Conservation (phyloP, 1,140 invertebrate species). For the Cryptotermes secundus region DNA sequence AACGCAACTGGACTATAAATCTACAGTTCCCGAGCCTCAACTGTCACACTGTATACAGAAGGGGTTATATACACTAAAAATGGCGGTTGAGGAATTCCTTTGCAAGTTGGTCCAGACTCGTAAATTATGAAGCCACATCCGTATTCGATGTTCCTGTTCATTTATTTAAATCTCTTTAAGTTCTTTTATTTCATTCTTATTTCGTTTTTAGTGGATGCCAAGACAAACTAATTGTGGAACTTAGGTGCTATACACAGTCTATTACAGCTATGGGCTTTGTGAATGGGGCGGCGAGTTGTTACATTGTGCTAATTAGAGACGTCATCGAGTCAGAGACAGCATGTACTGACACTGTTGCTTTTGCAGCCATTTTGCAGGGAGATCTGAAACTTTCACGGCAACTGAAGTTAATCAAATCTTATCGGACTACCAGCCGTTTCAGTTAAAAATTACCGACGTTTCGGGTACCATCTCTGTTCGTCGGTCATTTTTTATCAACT, state of each 20-base stretch:
- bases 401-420: too few species aligned
- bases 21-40: neutral
- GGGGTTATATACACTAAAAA: neutral
- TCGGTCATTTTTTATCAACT: too few species aligned
- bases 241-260: neutral
- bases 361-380: too few species aligned
- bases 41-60: constrained; percentile 15
- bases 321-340: neutral
- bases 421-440: too few species aligned
- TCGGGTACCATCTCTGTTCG: too few species aligned
- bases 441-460: too few species aligned
- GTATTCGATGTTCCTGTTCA: neutral
- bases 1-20: neutral
- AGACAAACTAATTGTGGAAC: constrained; percentile 12
- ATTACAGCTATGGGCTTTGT: neutral
- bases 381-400: too few species aligned
- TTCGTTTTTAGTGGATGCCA: neutral
- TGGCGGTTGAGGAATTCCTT: constrained; percentile 3
- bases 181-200: neutral
- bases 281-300: neutral
- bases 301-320: neutral
- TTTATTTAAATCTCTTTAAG: neutral
- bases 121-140: neutral
- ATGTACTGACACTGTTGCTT: neutral
- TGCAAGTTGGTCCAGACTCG: neutral